phyloP scores from a whole-genome alignment of 2,113 vertebrate species.

The Notothenia rossii region DNA sequence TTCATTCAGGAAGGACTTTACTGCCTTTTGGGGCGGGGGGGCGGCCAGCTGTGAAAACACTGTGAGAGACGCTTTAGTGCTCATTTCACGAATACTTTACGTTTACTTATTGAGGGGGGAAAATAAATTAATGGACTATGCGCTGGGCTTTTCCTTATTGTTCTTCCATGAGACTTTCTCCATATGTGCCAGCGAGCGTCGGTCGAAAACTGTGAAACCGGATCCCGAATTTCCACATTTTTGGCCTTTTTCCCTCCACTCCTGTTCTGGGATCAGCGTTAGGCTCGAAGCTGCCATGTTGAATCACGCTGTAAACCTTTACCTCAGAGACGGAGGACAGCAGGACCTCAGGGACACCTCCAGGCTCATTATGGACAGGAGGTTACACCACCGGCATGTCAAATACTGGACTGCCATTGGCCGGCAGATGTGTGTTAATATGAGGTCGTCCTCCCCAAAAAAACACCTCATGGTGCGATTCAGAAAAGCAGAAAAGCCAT shows the following conservation, averaged over 20 bases:
- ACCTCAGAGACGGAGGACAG: slow-evolving; percentile 25
- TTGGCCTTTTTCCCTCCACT: slow-evolving; percentile 9
- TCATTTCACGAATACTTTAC: slow-evolving; percentile 84
- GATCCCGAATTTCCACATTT: slow-evolving; percentile 64
- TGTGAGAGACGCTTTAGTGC: slow-evolving; percentile 82
- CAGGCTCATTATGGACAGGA: background rate
- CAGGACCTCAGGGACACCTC: background rate
- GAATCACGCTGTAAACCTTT: slow-evolving; percentile 57
- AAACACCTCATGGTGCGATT: too few species aligned
- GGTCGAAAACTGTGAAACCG: slow-evolving; percentile 57
- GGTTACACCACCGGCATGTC: background rate
- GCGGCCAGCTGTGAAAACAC: slow-evolving; percentile 85
- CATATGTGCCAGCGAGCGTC: slow-evolving; percentile 58
- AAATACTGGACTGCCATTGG: slow-evolving; percentile 4
- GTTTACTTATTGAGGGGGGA: slow-evolving; percentile 78
- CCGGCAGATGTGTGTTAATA: background rate
- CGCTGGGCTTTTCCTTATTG: slow-evolving; percentile 77
- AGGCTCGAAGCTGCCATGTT: slow-evolving; percentile 44
- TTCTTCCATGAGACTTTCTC: slow-evolving; percentile 71
- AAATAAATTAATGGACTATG: slow-evolving; percentile 78
- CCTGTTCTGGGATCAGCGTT: slow-evolving; percentile 62
- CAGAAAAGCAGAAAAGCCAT: too few species aligned
- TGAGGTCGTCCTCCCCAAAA: too few species aligned
- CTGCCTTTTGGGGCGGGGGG: slow-evolving; percentile 64
- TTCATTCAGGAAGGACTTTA: slow-evolving; percentile 84